Base-by-base conservation (phyloP, 2,797 vertebrate genomes). In the Apogon hyalosoma region DNA sequence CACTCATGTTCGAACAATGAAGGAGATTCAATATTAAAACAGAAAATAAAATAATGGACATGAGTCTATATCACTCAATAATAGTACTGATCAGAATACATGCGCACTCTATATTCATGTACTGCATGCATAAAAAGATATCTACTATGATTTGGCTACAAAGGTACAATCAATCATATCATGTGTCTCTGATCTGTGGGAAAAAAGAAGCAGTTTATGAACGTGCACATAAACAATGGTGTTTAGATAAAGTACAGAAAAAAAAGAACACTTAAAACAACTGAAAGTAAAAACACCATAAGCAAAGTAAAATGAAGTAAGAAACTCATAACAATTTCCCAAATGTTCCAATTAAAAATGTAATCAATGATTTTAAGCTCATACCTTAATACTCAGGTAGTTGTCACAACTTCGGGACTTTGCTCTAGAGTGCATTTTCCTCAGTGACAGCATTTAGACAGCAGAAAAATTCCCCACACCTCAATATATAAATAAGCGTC, bases 361-460 rank as follows among this genome's bases (percentile, higher is more conserved):
- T 3, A 15, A 40, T 4, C 11, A 12, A 18, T n/a, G 18, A 33
- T 40, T 16, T 79, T 6, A 38, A 56, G 31, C 15, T 64, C 63
- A 0, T 94, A 96, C 95, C 95, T 96, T 94, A 79, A 93, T 93
- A 75, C 94, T 90, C 85, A 95, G 88, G 91, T 94, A 94, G 87
- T 91, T 91, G 70, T 94, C 93, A 83, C 92, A 92, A 84, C 92
- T 94, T 79, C 90, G 89, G 46, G 93, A 93, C 77, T 94, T 93
- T 40, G 90, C 90, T 87, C 92, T 90, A 80, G 93, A 85, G 88
- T 94, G 93, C 95, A 95, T 95, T 88, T 87, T 93, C 61, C 77
- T 80, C 70, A 90, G 70, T 59, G 84, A 88, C 83, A 90, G 63
- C 90, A 90, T 91, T 84, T 72, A 86, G 66, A 50, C 76, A 69